Base-by-base conservation (phyloP, 1,140 invertebrate species). In the Monochamus saltuarius region DNA sequence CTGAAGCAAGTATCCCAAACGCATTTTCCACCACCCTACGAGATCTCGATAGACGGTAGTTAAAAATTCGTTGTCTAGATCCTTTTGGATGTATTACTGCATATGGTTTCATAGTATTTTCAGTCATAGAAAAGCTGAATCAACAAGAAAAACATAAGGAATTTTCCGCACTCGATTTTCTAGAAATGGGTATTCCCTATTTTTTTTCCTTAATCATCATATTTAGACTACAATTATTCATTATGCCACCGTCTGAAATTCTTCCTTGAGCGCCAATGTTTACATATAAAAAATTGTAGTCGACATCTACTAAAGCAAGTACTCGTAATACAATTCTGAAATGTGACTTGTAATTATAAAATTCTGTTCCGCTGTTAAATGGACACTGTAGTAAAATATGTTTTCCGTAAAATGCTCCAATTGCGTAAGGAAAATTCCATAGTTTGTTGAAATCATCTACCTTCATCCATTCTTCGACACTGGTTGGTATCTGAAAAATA, bases 281-380 rank as follows among this genome's bases (percentile, higher is more conserved):
- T 16, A 75, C 68, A 47, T 72, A 74, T 38, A 73, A 64, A 68
- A 81, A 83, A 56, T 71, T 72, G 64, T 80, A 81, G 45, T 81
- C 60, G n/a, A 71, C 75, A 72, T 82, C 79, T 16, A 75, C 75
- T 54, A 81, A 38, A 4, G 75, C 80, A 54, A 83, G 62, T n/a
- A n/a, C n/a, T n/a, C n/a, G n/a, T 17, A 84, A 66, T 29, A 83
- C 78, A 50, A 82, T 76, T 47, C 77, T 80, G 67, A 77, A 80
- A 45, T 61, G 74, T 19, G 70, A 65, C 58, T 83, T 83, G 57
- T 82, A 82, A 66, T 83, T 84, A 37, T 70, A 51, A 51, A 51
- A 51, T 37, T 51, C 14, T 51, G 49, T 51, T 51, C 49, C 49
- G 14, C 42, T 51, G 49, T 22, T 51, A 51, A 51, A 51, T 19